Evolutionary conservation across 2,888 invertebrate species (phyloP).

Genomic region (Lasioglossum malachurum): DNA sequence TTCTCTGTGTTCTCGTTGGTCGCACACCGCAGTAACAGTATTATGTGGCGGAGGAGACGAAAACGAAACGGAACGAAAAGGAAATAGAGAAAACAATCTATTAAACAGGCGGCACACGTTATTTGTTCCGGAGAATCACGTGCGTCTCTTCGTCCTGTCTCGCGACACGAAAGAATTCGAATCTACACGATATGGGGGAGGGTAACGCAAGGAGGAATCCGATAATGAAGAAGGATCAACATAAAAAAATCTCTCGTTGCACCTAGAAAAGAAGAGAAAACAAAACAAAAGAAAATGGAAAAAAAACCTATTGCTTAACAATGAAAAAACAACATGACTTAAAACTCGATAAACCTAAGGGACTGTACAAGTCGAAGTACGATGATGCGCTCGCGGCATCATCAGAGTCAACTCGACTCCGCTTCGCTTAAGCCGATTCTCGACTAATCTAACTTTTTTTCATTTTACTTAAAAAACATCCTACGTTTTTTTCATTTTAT

Average conservation of each 20-base stretch:
- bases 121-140: constrained; percentile 58
- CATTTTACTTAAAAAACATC: constrained; percentile 81
- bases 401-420: constrained; percentile 75
- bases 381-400: constrained; percentile 73
- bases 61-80: constrained; percentile 51
- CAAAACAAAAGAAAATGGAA: neutral
- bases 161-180: constrained; percentile 42
- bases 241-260: constrained; percentile 64
- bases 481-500: constrained; percentile 76
- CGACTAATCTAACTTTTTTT: constrained; percentile 68
- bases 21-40: constrained; percentile 62
- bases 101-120: constrained; percentile 49
- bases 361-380: constrained; percentile 83
- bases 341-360: constrained; percentile 79
- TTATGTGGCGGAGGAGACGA: constrained; percentile 44
- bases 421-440: constrained; percentile 79
- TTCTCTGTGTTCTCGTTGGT: constrained; percentile 43
- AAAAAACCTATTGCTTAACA: constrained; percentile 73
- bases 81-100: constrained; percentile 21
- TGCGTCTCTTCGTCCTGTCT: constrained; percentile 22
- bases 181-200: neutral
- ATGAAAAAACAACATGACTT: constrained; percentile 82
- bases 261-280: constrained; percentile 62
- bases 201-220: constrained; percentile 8
- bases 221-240: constrained; percentile 15